Base-by-base conservation (phyloP, 2,797 vertebrate species). In the Gambusia yucatana region DNA sequence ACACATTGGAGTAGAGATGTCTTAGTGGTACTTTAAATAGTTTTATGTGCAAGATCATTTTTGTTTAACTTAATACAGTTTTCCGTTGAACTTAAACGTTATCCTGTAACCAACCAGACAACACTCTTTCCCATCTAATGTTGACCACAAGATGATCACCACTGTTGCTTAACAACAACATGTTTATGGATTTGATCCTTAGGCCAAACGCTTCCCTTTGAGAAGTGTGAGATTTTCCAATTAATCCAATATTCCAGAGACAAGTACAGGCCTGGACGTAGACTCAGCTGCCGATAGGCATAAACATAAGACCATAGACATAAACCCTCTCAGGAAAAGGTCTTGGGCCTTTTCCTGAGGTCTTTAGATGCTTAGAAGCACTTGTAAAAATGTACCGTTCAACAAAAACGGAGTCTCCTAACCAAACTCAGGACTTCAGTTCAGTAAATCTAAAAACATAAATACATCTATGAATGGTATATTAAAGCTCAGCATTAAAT, bases 181-280 rank as follows among this genome's bases (percentile, higher is more conserved):
- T 75, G 33, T 82, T 77, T 79, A 67, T 73, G 69, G 44, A 55
- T 81, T 83, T 84, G 82, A 83, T 84, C 78, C 52, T 80, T 41
- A 77, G 75, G 82, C 81, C 82, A 91, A 86, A 87, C 78, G 81
- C 79, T 87, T 82, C 71, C 9, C 73, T 82, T 74, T 46, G 22
- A 78, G 43, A 41, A 28, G 39, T 83, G 83, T 87, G 75, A 85
- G 76, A 73, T 90, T 90, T 91, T 87, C 81, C 84, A 69, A 87
- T 89, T 82, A 84, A 87, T 90, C 83, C 80, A 78, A 86, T 88
- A 88, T 91, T 92, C 87, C 87, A 76, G 55, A 88, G 87, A 87
- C 85, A 92, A 85, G 88, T 84, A 88, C 90, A 88, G 83, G 80
- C 83, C 79, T 85, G 79, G 81, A 80, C 82, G 84, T 41, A 47